These are phyloP conservation scores for Lepus americanus DNA, from an alignment of 2,113 vertebrate genomes.

Conservation along the genomic window DNA sequence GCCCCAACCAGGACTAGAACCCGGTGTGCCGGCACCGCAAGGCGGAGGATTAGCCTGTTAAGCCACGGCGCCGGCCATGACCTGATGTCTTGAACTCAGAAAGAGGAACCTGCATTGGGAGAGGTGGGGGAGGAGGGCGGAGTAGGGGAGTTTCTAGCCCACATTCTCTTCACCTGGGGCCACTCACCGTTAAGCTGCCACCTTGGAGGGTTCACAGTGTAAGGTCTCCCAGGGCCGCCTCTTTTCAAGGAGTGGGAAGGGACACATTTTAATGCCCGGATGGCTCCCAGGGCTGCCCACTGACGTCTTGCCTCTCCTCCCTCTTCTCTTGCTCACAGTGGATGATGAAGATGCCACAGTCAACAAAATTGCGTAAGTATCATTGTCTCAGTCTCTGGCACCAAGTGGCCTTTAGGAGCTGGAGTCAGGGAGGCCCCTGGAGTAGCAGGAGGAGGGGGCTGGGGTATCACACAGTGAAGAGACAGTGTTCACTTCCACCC, in stretches of 20 bases:
- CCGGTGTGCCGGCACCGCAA: too few relatives aligned
- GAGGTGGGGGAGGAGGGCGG: not conserved
- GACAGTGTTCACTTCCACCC: slow-evolving; percentile 6
- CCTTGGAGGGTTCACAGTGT: not conserved
- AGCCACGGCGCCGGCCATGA: too few relatives aligned
- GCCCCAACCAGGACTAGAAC: too few relatives aligned
- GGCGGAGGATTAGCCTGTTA: too few relatives aligned
- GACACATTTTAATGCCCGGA: not conserved
- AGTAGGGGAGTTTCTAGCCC: not conserved
- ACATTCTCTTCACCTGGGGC: not conserved
- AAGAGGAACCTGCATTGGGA: slow-evolving; percentile 52
- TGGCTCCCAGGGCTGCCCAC: not conserved
- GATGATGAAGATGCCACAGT: slow-evolving; percentile 96
- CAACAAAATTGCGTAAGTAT: slow-evolving; percentile 98
- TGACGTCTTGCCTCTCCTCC: slow-evolving; percentile 51
- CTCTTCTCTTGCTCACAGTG: slow-evolving; percentile 86
- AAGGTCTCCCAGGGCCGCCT: not conserved
- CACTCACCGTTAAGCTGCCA: not conserved
- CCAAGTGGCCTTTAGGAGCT: not conserved
- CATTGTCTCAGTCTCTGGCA: not conserved
- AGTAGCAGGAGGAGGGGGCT: not conserved
- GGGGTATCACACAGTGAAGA: not conserved
- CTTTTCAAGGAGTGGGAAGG: not conserved
- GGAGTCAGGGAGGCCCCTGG: not conserved
- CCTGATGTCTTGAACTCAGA: slow-evolving; percentile 8